phyloP scores from a whole-genome alignment of 2,797 vertebrate genomes.

The Buphagus erythrorhynchus region DNA sequence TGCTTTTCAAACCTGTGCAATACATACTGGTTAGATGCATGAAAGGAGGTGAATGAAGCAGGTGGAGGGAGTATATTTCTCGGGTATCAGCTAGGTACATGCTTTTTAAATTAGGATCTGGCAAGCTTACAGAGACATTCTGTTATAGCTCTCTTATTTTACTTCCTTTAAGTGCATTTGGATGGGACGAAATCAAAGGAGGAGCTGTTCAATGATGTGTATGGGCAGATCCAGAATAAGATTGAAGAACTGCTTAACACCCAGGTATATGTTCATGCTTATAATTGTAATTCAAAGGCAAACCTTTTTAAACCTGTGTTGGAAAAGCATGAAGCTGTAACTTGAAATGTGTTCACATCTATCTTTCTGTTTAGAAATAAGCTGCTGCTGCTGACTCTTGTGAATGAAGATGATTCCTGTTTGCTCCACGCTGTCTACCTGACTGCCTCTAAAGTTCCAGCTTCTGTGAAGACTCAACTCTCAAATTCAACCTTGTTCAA shows the following conservation, averaged over 20 bases:
- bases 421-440: slow-evolving; percentile 10
- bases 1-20: neutral
- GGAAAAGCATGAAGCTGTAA: neutral
- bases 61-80: neutral
- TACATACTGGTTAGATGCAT: neutral
- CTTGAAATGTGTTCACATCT: neutral
- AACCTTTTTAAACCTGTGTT: neutral
- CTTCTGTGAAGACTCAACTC: slow-evolving; percentile 67
- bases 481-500: neutral
- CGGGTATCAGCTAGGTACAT: neutral
- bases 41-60: neutral
- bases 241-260: slow-evolving; percentile 75
- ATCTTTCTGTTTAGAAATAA: slow-evolving; percentile 35
- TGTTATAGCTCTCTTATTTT: neutral
- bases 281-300: neutral
- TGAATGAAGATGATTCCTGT: slow-evolving; percentile 32
- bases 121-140: neutral
- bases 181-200: slow-evolving; percentile 89
- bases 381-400: neutral
- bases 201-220: slow-evolving; percentile 87
- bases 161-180: slow-evolving; percentile 82
- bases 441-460: slow-evolving; percentile 54
- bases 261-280: slow-evolving; percentile 16
- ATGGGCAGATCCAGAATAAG: slow-evolving; percentile 85
- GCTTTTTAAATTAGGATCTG: neutral